phyloP scores from a whole-genome alignment of 2,888 invertebrate genomes.

The Pyrochroa serraticornis region DNA sequence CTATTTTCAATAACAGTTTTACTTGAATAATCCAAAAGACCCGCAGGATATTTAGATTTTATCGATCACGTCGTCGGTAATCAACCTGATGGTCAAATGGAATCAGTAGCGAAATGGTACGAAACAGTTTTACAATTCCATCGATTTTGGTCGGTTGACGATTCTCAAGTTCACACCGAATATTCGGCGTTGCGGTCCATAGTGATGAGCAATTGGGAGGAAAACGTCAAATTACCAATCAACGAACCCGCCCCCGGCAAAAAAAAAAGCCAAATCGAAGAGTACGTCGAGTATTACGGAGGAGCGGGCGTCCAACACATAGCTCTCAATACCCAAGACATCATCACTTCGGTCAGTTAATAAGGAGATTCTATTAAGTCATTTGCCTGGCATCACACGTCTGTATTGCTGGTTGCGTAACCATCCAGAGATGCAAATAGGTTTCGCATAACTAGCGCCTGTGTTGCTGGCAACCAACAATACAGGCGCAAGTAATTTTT shows the following conservation, averaged over 20 bases:
- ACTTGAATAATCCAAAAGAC: constrained; percentile 58
- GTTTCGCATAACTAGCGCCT: too few species aligned
- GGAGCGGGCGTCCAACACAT: constrained; percentile 98
- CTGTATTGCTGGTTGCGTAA: too few species aligned
- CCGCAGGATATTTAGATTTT: constrained; percentile 78
- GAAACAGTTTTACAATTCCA: constrained; percentile 75
- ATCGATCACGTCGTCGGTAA: constrained; percentile 98
- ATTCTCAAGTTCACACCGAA: constrained; percentile 92
- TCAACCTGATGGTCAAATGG: constrained; percentile 93
- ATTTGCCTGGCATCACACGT: too few species aligned
- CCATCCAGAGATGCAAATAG: too few species aligned
- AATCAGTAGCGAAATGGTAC: constrained; percentile 88
- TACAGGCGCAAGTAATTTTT: too few species aligned
- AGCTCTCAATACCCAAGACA: constrained; percentile 93
- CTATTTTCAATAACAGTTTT: constrained; percentile 44
- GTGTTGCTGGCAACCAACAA: too few species aligned
- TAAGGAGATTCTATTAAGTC: too few species aligned
- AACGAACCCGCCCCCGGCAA: constrained; percentile 96
- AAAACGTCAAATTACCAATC: constrained; percentile 96
- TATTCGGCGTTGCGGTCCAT: constrained; percentile 96
- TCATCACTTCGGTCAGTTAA: constrained; percentile 71
- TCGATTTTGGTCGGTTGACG: constrained; percentile 98
- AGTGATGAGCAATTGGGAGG: constrained; percentile 97
- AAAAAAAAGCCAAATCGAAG: constrained; percentile 96
- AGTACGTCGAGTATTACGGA: constrained; percentile 98